Evolutionary conservation across 2,797 vertebrate genomes (phyloP), one percentile per base, ranked within the genome.

Genomic region (Macroramphosus scolopax): DNA sequence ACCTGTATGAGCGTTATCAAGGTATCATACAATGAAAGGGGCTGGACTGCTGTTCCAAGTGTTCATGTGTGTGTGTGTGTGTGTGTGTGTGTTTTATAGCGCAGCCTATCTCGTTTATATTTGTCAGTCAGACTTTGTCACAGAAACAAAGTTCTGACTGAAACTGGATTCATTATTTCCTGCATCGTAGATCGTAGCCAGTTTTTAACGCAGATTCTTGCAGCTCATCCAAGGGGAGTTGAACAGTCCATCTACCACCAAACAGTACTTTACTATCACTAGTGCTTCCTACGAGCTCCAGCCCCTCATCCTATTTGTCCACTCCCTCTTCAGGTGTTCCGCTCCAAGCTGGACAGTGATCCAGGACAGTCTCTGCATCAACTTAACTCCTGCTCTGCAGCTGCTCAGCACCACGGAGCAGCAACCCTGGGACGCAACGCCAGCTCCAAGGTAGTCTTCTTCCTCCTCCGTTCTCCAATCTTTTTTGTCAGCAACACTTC

Each of bases 391-490:
- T 85, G 88, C 1, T 90, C 92, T 0, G 87, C 89, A 0, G 91
- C 92, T 0, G 91, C 92, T 15, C 90, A 91, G 0, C 93, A 92
- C 72, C 91, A 92, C 38, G 90, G 90, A 9, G 72, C 92, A 0
- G 88, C 94, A 0, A 72, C 93, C 2, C 88, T 96, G 60, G 93
- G 95, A 16, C 92, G 92, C 40, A 94, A 91, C 80, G 68, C 88
- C 0, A 87, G 90, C 0, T 82, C 91, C 45, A 96, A 93, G 94
- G 96, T 97, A 84, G 0, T 17, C 7, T 2, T n/a, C n/a, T n/a
- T n/a, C n/a, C n/a, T n/a, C n/a, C n/a, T n/a, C n/a, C n/a, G 11
- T 11, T 22, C 7, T 14, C 30, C n/a, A n/a, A n/a, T n/a, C n/a
- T n/a, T n/a, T n/a, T n/a, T n/a, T n/a, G n/a, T n/a, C n/a, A n/a